phyloP scores from a whole-genome alignment of 2,888 invertebrate species.

The Scaptomyza tumidula region DNA sequence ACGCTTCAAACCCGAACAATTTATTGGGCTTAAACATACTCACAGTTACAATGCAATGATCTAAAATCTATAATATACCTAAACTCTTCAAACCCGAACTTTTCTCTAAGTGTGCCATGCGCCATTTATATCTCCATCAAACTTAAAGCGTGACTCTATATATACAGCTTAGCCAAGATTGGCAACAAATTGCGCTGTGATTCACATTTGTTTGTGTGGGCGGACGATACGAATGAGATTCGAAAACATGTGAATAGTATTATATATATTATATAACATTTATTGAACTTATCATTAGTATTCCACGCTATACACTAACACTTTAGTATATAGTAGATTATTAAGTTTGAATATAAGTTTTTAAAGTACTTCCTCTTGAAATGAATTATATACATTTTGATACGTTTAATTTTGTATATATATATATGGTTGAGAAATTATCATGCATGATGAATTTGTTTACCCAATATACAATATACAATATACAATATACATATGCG shows the following conservation, averaged over 20 bases:
- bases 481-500: neutral
- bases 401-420: neutral
- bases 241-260: too few relatives aligned
- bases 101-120: neutral
- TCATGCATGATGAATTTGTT: constrained; percentile 22
- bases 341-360: neutral
- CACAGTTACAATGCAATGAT: too few relatives aligned
- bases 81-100: too few relatives aligned
- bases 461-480: neutral
- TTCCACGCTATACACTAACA: neutral
- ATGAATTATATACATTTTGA: neutral
- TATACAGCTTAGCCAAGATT: constrained; percentile 22
- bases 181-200: constrained; percentile 21
- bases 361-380: neutral
- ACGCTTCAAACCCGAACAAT: too few relatives aligned
- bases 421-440: constrained; percentile 3
- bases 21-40: too few relatives aligned
- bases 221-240: neutral
- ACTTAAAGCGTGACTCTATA: constrained; percentile 37
- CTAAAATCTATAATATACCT: too few relatives aligned
- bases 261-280: constrained; percentile 1
- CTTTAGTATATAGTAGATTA: neutral
- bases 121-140: neutral
- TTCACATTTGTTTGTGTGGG: constrained; percentile 26
- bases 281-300: constrained; percentile 23